A percentile compares a stretch with the other conserved stretches of the same genome.
Evolutionary conservation across 2,113 vertebrate genomes (phyloP).

Genomic region (Tretioscincus oriximinensis): DNA sequence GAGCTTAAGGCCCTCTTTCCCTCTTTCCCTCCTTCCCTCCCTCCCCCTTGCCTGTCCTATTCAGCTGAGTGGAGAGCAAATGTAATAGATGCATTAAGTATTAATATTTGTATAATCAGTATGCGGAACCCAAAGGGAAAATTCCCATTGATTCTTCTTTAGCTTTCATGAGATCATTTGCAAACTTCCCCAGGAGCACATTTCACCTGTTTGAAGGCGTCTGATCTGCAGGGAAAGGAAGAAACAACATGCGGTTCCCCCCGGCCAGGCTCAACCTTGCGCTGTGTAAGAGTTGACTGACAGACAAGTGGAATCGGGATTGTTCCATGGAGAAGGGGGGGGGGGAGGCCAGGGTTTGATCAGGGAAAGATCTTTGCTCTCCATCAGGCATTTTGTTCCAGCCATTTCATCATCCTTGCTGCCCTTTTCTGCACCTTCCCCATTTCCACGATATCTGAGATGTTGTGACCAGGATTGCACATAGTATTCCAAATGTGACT

Average conservation of each 20-base stretch:
- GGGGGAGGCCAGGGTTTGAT: conserved; percentile 41
- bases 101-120: conserved; percentile 51
- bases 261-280: conserved; percentile 27
- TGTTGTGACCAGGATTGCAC: no score
- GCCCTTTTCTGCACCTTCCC: no score
- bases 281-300: conserved; percentile 35
- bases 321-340: conserved; percentile 46
- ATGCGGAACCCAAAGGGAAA: conserved; percentile 43
- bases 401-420: no score
- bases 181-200: conserved; percentile 43
- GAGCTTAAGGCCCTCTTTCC: background rate
- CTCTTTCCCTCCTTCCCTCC: background rate
- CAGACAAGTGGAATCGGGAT: conserved; percentile 48
- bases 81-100: conserved; percentile 44
- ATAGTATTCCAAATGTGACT: no score
- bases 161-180: conserved; percentile 51
- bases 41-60: background rate
- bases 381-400: no score
- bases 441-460: no score
- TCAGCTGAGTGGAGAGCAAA: conserved; percentile 23
- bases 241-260: conserved; percentile 29
- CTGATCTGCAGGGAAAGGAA: conserved; percentile 35
- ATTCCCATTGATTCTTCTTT: conserved; percentile 57
- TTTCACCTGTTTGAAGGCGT: conserved; percentile 50
- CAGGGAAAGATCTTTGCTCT: background rate